Evolutionary conservation across 2,888 invertebrate genomes (phyloP).

Genomic region (Xestia xanthographa): DNA sequence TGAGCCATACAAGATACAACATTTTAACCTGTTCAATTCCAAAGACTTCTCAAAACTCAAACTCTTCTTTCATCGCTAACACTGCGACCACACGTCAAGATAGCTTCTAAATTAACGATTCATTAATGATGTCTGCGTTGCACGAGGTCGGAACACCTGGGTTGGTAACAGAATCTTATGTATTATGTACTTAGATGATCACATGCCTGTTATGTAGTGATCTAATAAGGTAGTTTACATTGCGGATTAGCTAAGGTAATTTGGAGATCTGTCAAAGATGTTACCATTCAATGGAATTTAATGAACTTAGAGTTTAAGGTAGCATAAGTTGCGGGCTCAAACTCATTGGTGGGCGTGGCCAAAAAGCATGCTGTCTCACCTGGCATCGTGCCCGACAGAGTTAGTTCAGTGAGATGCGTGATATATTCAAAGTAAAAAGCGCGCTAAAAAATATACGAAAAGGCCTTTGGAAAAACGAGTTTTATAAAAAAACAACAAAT

Average conservation of each 20-base stretch:
- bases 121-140: conserved; percentile 45
- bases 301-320: too few species aligned
- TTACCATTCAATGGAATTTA: too few species aligned
- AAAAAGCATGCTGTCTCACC: too few species aligned
- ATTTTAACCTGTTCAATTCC: background rate
- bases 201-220: background rate
- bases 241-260: background rate
- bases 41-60: background rate
- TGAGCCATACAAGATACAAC: background rate
- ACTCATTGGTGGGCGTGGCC: too few species aligned
- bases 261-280: too few species aligned
- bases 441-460: too few species aligned
- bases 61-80: background rate
- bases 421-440: too few species aligned
- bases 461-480: too few species aligned
- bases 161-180: background rate
- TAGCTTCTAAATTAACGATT: conserved; percentile 45
- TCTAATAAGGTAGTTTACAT: background rate
- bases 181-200: conserved; percentile 12
- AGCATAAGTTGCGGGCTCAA: too few species aligned
- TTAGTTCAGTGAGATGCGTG: too few species aligned
- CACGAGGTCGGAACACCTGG: conserved; percentile 26
- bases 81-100: conserved; percentile 26
- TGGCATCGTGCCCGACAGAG: too few species aligned
- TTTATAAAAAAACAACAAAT: too few species aligned